phyloP scores from a whole-genome alignment of 2,797 vertebrate species.

The Sardinella longiceps region DNA sequence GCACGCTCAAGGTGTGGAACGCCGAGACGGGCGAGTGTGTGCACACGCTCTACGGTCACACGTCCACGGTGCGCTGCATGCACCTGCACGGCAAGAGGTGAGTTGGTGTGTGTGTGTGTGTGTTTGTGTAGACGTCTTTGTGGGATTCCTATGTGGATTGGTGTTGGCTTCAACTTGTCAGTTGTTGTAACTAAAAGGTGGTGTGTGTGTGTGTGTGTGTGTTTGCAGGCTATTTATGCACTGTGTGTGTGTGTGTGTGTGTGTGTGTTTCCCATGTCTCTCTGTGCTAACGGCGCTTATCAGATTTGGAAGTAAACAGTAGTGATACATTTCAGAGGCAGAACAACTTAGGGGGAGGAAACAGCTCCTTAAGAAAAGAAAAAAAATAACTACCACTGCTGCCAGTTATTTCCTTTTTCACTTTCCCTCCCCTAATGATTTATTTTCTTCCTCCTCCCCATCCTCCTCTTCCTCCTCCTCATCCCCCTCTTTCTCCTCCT shows the following conservation, averaged over 20 bases:
- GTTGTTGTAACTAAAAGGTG: not conserved
- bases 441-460: too few species aligned
- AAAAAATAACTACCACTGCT: too few species aligned
- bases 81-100: slow-evolving; percentile 91
- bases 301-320: slow-evolving; percentile 19
- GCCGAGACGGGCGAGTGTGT: slow-evolving; percentile 89
- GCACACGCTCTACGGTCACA: slow-evolving; percentile 90
- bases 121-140: not conserved
- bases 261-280: not conserved
- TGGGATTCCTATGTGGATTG: not conserved
- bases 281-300: slow-evolving; percentile 9
- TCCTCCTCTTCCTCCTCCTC: too few species aligned
- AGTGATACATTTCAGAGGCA: not conserved
- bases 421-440: too few species aligned
- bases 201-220: too few species aligned
- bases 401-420: too few species aligned
- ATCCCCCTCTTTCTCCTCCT: too few species aligned
- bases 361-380: not conserved
- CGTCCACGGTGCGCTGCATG: slow-evolving; percentile 94
- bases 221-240: too few species aligned
- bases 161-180: not conserved
- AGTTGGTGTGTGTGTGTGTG: not conserved
- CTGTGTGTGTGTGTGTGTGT: not conserved
- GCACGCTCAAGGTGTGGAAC: slow-evolving; percentile 92
- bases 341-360: not conserved